A percentile compares a stretch with the other conserved stretches of the same genome.
phyloP scores from a whole-genome alignment of 2,797 vertebrate species.

The Salarias fasciatus region DNA sequence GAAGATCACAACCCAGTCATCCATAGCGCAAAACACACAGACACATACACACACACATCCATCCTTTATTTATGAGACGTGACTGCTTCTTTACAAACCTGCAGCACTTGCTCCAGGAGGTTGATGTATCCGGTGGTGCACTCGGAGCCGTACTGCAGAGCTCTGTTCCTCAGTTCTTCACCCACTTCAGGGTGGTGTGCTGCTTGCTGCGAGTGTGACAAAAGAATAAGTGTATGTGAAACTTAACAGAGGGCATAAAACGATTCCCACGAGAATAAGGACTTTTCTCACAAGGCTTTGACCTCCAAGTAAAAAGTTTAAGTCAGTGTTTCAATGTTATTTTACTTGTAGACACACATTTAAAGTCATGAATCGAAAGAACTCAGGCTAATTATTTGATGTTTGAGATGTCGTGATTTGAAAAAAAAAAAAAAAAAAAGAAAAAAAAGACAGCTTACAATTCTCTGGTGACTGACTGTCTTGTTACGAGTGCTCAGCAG shows the following conservation, averaged over 20 bases:
- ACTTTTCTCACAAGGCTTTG: not conserved
- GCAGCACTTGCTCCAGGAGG: constrained; percentile 94
- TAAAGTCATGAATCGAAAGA: no score
- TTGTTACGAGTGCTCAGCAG: constrained; percentile 19
- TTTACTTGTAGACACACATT: no score
- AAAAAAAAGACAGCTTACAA: not conserved
- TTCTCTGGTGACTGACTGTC: constrained; percentile 1
- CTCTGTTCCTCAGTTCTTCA: constrained; percentile 87
- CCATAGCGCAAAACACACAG: constrained; percentile 1
- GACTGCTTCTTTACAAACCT: constrained; percentile 78
- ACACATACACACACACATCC: constrained; percentile 12
- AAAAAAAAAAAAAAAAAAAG: constrained; percentile 5
- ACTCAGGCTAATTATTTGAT: not conserved
- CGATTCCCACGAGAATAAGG: not conserved
- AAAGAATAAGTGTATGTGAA: constrained; percentile 8
- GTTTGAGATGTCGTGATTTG: constrained; percentile 11
- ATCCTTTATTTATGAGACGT: constrained; percentile 36
- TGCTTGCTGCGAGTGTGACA: constrained; percentile 86
- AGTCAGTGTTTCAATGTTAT: not conserved
- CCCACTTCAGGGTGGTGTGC: constrained; percentile 91
- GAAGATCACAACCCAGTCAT: constrained; percentile 6
- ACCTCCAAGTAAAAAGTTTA: not conserved
- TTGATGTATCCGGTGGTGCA: constrained; percentile 92
- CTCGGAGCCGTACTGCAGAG: constrained; percentile 89
- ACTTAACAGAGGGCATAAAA: not conserved